Base-by-base conservation (phyloP, 1,140 invertebrate species). In the Rhopalosiphum padi region DNA sequence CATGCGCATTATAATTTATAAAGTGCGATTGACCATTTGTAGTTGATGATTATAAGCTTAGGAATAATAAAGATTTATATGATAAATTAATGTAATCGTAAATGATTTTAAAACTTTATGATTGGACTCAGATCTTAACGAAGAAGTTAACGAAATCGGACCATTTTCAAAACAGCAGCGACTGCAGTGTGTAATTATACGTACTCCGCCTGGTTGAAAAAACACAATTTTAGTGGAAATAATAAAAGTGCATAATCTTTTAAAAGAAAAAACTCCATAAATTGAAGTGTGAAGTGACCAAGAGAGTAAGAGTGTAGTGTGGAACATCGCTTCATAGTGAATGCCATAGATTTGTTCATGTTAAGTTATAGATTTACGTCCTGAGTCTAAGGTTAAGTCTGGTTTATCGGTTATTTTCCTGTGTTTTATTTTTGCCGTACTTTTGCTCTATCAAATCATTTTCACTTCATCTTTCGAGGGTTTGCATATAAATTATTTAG, bases 1-100 rank as follows among this genome's bases (percentile, higher is more conserved):
- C 30, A n/a, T 9, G 11, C 22, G 30, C 11, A n/a, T 77, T 77
- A n/a, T 0, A 0, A n/a, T 6, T 77, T 77, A n/a, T 0, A 0
- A n/a, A 2, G 30, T 21, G n/a, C 15, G 15, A 21, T 77, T n/a
- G 30, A 21, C 15, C 4, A n/a, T 77, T 77, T n/a, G 60, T 77
- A n/a, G n/a, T n/a, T 77, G 60, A n/a, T 0, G n/a, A 77, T 77
- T 6, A n/a, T 77, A 3, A n/a, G n/a, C 4, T 77, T 18, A 18
- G n/a, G 15, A 35, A 77, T 77, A n/a, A 15, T 15, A 15, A n/a
- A 18, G 30, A 21, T 77, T 77, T 77, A n/a, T 18, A 51, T 51
- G 15, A 51, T 48, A 48, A 1, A 18, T 1, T 18, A 51, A 51
- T 60, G 9, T 11, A 30, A 21, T 77, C 18, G n/a, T 18, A 77